Evolutionary conservation across 2,888 invertebrate species (phyloP).

Genomic region (Trachelus iudaicus): DNA sequence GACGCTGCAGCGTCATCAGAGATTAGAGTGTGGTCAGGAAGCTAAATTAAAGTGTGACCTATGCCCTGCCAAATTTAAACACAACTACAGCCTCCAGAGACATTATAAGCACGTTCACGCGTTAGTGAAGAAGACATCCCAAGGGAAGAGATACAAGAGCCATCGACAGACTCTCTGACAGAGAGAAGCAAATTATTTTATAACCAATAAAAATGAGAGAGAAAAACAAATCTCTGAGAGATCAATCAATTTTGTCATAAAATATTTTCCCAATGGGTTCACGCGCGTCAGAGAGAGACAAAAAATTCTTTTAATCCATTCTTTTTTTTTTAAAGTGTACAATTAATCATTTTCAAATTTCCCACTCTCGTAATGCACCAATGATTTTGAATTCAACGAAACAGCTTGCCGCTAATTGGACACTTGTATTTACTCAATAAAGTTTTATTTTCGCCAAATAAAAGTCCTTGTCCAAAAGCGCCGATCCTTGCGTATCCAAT

Average conservation of each 20-base stretch:
- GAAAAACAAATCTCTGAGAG: background rate
- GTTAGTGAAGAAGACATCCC: background rate
- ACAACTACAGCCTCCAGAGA: conserved; percentile 58
- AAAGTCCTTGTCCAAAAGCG: background rate
- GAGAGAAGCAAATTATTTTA: background rate
- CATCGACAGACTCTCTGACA: background rate
- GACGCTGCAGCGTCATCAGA: conserved; percentile 64
- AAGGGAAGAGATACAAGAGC: background rate
- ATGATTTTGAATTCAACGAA: background rate
- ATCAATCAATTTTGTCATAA: background rate
- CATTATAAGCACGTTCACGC: conserved; percentile 37
- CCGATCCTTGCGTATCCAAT: background rate
- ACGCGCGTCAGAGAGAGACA: background rate
- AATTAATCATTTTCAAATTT: background rate
- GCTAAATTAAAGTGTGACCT: conserved; percentile 66
- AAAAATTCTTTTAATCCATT: background rate
- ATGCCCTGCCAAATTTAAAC: conserved; percentile 61
- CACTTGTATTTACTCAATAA: background rate
- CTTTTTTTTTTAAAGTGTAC: background rate
- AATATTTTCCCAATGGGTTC: background rate
- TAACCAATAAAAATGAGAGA: background rate
- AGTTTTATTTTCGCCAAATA: background rate
- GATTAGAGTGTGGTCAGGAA: conserved; percentile 67
- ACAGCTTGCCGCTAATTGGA: background rate
- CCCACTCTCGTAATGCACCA: background rate